A percentile compares a stretch with the other conserved stretches of the same genome.
Conservation (phyloP, 2,797 vertebrate genomes). For the Ammospiza maritima region DNA sequence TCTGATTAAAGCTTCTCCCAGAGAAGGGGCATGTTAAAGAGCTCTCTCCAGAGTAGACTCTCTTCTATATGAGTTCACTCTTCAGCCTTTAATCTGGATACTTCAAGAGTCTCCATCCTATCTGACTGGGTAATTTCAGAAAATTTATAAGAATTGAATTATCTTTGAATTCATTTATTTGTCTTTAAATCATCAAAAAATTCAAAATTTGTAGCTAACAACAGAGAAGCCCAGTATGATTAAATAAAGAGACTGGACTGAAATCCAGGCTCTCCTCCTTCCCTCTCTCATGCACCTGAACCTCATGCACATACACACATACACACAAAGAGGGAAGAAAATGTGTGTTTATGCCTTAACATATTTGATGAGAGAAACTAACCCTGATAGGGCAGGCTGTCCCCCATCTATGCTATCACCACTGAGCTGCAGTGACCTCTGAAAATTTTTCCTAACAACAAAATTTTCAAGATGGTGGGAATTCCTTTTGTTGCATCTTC, state of each 20-base stretch:
- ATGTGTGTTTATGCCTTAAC: not conserved
- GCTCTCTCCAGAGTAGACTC: not conserved
- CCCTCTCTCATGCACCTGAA: not conserved
- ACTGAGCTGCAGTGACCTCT: not conserved
- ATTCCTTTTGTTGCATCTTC: not conserved
- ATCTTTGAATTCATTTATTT: not conserved
- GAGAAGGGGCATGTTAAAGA: not conserved
- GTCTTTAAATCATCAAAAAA: not conserved
- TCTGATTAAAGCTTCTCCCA: not conserved
- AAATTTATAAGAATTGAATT: not conserved
- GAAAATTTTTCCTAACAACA: not conserved
- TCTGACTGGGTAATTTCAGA: not conserved
- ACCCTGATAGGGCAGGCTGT: not conserved
- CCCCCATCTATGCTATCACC: rapidly evolving
- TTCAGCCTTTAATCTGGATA: not conserved
- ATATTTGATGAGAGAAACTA: not conserved
- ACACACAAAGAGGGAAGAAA: not conserved
- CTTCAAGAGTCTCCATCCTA: not conserved
- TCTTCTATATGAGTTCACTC: not conserved
- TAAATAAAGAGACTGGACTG: not conserved
- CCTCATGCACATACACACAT: not conserved
- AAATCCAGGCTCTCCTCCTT: not conserved
- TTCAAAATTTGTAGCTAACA: not conserved
- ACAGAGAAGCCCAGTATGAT: not conserved
- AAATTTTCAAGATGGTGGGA: not conserved